Evolutionary conservation across 2,113 vertebrate species (phyloP).

Genomic region (Theropithecus gelada): DNA sequence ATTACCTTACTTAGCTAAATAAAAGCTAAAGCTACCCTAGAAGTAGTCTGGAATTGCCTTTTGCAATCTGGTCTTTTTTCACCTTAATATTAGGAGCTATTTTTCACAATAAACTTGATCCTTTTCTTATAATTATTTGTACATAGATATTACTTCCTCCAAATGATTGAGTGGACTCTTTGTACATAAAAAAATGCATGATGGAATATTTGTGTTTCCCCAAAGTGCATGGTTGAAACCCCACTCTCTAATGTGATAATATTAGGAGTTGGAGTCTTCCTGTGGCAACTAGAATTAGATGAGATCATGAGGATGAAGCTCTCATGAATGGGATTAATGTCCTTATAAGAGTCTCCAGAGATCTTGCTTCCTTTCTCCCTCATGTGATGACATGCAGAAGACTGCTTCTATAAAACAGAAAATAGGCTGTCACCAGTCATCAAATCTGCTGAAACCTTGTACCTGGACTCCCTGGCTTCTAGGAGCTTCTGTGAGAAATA

Average conservation of each 20-base stretch:
- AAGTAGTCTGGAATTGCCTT: slow-evolving; percentile 40
- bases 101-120: not conserved
- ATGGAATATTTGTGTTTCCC: too few relatives aligned
- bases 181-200: not conserved
- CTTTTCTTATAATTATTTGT: not conserved
- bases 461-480: too few relatives aligned
- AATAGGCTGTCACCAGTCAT: not conserved
- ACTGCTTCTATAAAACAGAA: not conserved
- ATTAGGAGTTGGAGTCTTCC: too few relatives aligned
- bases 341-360: not conserved
- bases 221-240: not conserved
- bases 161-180: not conserved
- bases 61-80: not conserved
- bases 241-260: too few relatives aligned
- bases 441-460: not conserved
- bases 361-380: not conserved
- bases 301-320: not conserved
- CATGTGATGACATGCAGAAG: not conserved
- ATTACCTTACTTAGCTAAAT: slow-evolving; percentile 61
- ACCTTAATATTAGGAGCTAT: not conserved
- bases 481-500: not conserved
- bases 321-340: not conserved
- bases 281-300: not conserved
- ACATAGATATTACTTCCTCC: not conserved
- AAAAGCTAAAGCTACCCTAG: slow-evolving; percentile 44